phyloP scores from a whole-genome alignment of 2,113 vertebrate species.

The Caranx melampygus region DNA sequence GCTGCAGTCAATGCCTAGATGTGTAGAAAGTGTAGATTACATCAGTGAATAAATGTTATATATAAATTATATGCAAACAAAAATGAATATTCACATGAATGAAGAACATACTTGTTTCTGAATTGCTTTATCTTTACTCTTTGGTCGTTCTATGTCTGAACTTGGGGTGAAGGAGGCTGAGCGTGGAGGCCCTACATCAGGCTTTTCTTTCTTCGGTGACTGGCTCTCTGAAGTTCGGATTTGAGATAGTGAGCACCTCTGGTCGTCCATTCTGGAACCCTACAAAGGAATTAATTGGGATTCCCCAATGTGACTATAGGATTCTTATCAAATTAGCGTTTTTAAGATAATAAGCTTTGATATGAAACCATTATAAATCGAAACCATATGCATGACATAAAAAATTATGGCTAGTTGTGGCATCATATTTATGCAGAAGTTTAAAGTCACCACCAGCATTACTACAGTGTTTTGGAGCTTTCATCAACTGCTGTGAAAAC shows the following conservation, averaged over 20 bases:
- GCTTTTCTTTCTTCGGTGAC: background rate
- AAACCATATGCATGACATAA: background rate
- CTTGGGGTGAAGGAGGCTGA: slow-evolving; percentile 72
- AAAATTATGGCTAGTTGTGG: background rate
- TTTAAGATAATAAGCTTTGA: background rate
- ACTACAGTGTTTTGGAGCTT: background rate
- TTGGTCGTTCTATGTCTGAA: slow-evolving; percentile 52
- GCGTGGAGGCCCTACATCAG: slow-evolving; percentile 13
- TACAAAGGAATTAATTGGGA: slow-evolving; percentile 43
- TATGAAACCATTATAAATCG: background rate
- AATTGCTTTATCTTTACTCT: slow-evolving; percentile 45
- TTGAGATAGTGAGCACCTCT: slow-evolving; percentile 70
- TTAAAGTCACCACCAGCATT: background rate
- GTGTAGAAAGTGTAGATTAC: background rate
- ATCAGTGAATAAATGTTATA: background rate
- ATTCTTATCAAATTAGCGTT: background rate
- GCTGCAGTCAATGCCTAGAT: slow-evolving; percentile 29
- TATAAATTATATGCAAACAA: background rate
- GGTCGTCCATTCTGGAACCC: slow-evolving; percentile 78
- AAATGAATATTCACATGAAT: background rate
- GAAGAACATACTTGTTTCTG: slow-evolving; percentile 49
- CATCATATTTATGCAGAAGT: background rate
- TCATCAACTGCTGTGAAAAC: background rate
- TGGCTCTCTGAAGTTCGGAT: background rate
- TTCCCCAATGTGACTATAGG: background rate